phyloP scores from a whole-genome alignment of 2,113 vertebrate genomes.

The Perognathus longimembris region DNA sequence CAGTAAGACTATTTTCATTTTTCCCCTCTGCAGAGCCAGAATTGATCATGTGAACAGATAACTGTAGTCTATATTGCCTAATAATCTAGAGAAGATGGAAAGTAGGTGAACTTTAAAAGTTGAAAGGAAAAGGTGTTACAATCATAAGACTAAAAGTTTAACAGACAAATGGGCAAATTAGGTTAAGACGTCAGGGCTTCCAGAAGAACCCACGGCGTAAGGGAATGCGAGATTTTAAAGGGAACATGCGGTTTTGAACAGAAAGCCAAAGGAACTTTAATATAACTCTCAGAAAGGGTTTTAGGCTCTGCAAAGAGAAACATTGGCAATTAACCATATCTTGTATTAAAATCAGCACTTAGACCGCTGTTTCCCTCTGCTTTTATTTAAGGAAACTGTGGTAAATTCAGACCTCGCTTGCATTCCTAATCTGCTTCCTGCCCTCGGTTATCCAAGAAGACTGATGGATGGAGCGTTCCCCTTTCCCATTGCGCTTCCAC shows the following conservation, averaged over 20 bases:
- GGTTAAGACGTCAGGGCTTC: background rate
- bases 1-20: background rate
- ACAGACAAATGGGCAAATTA: background rate
- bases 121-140: background rate
- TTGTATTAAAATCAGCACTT: background rate
- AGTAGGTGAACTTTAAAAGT: background rate
- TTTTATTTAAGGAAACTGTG: background rate
- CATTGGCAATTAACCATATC: background rate
- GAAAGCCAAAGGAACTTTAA: background rate
- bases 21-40: background rate
- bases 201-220: background rate
- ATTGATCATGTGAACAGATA: background rate
- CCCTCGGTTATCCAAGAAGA: slow-evolving; percentile 66
- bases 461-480: slow-evolving; percentile 62
- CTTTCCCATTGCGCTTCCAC: slow-evolving; percentile 36
- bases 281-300: background rate
- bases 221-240: background rate
- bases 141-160: background rate
- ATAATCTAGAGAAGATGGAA: background rate
- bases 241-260: slow-evolving; percentile 22
- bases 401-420: background rate
- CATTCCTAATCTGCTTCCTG: background rate
- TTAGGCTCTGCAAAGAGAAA: background rate
- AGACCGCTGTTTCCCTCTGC: background rate
- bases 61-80: background rate